A percentile compares a stretch with the other conserved stretches of the same genome.
Conservation (phyloP, 2,113 vertebrate genomes). For the Chrysochloris asiatica region DNA sequence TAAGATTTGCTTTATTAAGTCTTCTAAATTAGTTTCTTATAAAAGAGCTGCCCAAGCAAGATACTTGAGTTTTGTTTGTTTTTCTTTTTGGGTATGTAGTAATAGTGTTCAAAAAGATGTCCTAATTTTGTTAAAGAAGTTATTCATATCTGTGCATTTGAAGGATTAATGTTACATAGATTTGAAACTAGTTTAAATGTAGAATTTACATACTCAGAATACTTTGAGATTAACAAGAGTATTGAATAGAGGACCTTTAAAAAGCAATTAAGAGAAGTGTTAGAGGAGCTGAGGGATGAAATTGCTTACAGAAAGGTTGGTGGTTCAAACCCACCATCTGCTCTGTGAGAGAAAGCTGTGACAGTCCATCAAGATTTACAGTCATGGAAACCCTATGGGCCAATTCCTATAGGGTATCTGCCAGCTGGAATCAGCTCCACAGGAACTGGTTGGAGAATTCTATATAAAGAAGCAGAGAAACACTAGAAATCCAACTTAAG, state of each 20-base stretch:
- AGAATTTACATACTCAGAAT: constrained; percentile 32
- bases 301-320: background rate
- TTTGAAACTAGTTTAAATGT: constrained; percentile 47
- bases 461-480: constrained; percentile 20
- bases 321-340: background rate
- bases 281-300: background rate
- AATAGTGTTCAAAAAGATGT: constrained; percentile 12
- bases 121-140: constrained; percentile 51
- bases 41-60: constrained; percentile 38
- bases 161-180: constrained; percentile 25
- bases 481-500: constrained; percentile 8
- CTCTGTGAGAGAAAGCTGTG: background rate
- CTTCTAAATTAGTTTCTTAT: constrained; percentile 33
- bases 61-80: constrained; percentile 11
- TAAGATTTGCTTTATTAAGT: constrained; percentile 18
- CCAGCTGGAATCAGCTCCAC: background rate
- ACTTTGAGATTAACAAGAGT: constrained; percentile 37
- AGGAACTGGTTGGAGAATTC: background rate
- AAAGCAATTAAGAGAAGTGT: background rate
- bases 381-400: background rate
- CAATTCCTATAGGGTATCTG: background rate
- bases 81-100: constrained; percentile 13
- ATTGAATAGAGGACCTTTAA: constrained; percentile 25
- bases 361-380: background rate
- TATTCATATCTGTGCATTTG: background rate